phyloP scores from a whole-genome alignment of 2,113 vertebrate species.

The Pangasianodon gigas region DNA sequence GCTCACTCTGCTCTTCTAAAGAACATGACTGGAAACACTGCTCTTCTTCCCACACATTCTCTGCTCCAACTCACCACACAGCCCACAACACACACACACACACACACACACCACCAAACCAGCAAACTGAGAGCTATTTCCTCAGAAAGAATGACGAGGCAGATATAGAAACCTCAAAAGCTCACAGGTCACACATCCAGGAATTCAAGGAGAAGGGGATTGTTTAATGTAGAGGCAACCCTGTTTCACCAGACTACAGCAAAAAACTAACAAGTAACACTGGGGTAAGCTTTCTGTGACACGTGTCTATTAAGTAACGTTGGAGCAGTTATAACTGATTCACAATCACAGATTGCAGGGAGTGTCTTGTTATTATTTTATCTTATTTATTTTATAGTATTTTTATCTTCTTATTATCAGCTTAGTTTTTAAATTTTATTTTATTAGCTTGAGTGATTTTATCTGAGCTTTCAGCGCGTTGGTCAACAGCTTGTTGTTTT shows the following conservation, averaged over 20 bases:
- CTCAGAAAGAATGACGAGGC: conserved; percentile 2
- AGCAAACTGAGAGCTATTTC: not conserved
- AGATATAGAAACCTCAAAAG: not conserved
- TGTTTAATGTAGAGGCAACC: not conserved
- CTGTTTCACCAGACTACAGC: not conserved
- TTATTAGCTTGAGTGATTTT: not conserved
- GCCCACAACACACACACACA: conserved; percentile 10
- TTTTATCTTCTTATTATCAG: not conserved
- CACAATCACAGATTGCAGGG: not conserved
- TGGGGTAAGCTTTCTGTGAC: not conserved
- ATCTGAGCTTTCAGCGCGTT: not conserved
- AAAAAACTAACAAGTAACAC: not conserved
- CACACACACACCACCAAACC: conserved; percentile 8
- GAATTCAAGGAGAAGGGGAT: not conserved
- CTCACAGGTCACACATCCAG: not conserved
- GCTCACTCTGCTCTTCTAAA: not conserved
- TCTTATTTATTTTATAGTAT: not conserved
- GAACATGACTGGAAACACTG: conserved; percentile 17
- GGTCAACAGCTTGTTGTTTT: not conserved
- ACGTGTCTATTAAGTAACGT: not conserved
- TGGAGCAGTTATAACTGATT: not conserved
- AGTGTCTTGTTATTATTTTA: not conserved
- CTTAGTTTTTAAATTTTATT: not conserved
- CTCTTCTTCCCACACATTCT: conserved; percentile 9
- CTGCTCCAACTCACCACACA: not conserved